Base-by-base conservation (phyloP, 2,113 vertebrate genomes). In the Panthera tigris region DNA sequence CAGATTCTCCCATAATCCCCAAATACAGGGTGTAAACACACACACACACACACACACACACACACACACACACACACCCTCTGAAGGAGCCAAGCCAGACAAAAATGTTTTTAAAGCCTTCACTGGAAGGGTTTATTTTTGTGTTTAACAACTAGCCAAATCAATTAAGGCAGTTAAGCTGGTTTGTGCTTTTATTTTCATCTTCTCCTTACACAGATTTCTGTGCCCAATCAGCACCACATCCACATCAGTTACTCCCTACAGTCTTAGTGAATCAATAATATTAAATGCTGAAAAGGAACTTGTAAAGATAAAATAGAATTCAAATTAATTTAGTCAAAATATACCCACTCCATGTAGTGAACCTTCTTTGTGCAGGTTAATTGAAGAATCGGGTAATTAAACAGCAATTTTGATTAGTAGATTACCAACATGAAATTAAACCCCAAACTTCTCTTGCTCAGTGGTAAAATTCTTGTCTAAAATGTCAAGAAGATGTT, bases 381-480 rank as follows among this genome's bases (percentile, higher is more conserved):
- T 83, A 94, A 94, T 74, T 81, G 74, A 65, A 66, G 81, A 95
- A 95, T 86, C 4, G 2, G 36, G 23, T 87, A 85, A 92, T 92
- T 92, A 95, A 95, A 65, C n/a, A 95, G 48, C 68, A 92, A 80
- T 95, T 97, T 93, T 89, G 61, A 78, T 89, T 92, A 97, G 83
- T 41, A 95, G 91, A 86, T 95, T 96, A 36, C 73, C 36, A 95
- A 89, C 78, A 73, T 93, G 83, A 97, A 89, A 96, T 96, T 95
- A 96, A 94, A 94, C 50, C 55, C 76, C n/a, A 82, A 89, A 52
- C 45, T 91, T 45, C 41, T 80, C 25, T 95, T 96, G 61, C 27
- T 93, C 66, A 57, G 31, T 86, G 66, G 63, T 89, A 63, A 96
- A 96, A 86, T 94, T 89, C 80, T 94, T 71, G 55, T 86, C 61